Conservation (phyloP, 2,888 invertebrate species). For the Scelioninae gen. 1 region DNA sequence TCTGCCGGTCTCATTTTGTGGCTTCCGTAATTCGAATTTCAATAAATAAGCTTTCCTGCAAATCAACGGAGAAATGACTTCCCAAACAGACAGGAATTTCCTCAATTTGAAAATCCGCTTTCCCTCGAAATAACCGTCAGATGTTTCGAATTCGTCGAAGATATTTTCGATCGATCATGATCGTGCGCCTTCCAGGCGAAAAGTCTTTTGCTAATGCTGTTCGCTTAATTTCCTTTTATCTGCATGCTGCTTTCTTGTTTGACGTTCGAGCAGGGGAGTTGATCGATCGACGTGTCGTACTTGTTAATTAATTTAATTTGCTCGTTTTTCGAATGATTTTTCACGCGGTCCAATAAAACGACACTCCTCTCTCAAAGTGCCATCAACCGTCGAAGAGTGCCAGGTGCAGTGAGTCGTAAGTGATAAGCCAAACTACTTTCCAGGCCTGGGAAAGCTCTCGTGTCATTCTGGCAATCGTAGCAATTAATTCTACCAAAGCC, state of each 20-base stretch:
- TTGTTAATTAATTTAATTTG: constrained; percentile 62
- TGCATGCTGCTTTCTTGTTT: constrained; percentile 13
- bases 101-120: constrained; percentile 58
- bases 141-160: constrained; percentile 30
- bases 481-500: constrained; percentile 42
- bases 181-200: not conserved
- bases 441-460: constrained; percentile 34
- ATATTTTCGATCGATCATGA: constrained; percentile 27
- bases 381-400: constrained; percentile 57
- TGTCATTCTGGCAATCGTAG: constrained; percentile 25
- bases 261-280: not conserved
- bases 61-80: constrained; percentile 62
- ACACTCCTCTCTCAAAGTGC: constrained; percentile 55
- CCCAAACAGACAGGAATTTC: constrained; percentile 59
- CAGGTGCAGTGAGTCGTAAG: constrained; percentile 66
- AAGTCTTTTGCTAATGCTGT: not conserved
- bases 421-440: constrained; percentile 67
- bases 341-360: constrained; percentile 62
- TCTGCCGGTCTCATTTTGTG: constrained; percentile 20
- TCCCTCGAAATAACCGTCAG: constrained; percentile 33
- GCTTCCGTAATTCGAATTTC: constrained; percentile 58
- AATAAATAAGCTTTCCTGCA: constrained; percentile 51
- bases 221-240: not conserved
- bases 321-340: constrained; percentile 59
- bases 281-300: constrained; percentile 32